Percentiles rank a stretch among this genome's conserved stretches.
Evolutionary conservation across 1,140 invertebrate genomes (phyloP).

Genomic region (Musca domestica): DNA sequence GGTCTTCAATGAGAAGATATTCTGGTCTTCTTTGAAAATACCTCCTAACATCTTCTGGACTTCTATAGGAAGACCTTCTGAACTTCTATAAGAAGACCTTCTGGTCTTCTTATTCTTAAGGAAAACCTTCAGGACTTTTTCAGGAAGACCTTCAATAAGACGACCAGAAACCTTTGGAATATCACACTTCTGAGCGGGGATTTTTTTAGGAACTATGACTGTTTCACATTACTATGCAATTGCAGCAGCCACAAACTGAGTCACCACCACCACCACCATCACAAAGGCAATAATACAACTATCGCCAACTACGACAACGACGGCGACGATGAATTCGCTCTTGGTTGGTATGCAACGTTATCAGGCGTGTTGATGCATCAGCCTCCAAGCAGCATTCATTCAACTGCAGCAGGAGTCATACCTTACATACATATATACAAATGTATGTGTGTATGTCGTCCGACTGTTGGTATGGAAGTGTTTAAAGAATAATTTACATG

Average conservation of each 20-base stretch:
- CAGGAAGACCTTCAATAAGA: no score
- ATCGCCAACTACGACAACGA: background rate
- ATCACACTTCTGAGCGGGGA: no score
- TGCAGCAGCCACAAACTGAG: background rate
- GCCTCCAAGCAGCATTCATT: conserved; percentile 21
- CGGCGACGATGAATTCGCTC: conserved; percentile 5
- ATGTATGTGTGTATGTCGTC: background rate
- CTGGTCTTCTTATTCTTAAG: no score
- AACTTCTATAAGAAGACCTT: no score
- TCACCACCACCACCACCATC: background rate
- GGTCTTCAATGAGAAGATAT: no score
- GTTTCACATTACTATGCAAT: no score
- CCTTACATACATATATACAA: background rate
- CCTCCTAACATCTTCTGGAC: no score
- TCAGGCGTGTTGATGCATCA: conserved; percentile 19
- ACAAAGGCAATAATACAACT: background rate
- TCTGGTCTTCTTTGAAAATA: no score
- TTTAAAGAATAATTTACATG: conserved; percentile 51
- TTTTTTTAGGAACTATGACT: no score
- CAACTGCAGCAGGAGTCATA: conserved; percentile 5
- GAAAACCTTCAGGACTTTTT: no score
- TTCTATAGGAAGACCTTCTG: no score
- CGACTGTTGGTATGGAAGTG: background rate
- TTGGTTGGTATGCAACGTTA: conserved; percentile 16
- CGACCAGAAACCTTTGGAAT: no score